phyloP scores from a whole-genome alignment of 2,113 vertebrate genomes.

The Pterocles burchelli region DNA sequence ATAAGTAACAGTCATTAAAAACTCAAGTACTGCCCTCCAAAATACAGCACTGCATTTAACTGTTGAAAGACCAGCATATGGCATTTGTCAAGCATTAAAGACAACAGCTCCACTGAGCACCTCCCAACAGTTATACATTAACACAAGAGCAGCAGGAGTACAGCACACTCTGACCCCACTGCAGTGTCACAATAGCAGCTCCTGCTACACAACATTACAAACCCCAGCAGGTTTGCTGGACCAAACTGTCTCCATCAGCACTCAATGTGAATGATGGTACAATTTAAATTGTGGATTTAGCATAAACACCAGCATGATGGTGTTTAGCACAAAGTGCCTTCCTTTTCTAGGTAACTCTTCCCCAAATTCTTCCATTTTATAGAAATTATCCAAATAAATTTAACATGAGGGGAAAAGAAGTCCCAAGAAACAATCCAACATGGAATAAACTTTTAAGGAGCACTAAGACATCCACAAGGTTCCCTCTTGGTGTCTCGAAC shows the following conservation, averaged over 20 bases:
- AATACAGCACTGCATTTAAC: background rate
- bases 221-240: background rate
- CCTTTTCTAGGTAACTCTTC: background rate
- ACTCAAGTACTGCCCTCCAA: background rate
- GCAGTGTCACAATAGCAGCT: rapidly evolving
- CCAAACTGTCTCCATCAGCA: background rate
- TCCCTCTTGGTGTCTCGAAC: background rate
- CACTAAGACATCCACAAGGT: background rate
- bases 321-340: background rate
- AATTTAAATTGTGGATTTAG: background rate
- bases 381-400: background rate
- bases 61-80: background rate
- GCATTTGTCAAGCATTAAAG: background rate
- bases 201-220: background rate
- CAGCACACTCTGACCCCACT: background rate
- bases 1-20: background rate
- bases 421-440: background rate
- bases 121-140: background rate
- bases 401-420: rapidly evolving
- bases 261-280: background rate
- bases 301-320: background rate
- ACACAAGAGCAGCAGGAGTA: background rate
- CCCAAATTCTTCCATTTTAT: background rate
- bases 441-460: background rate
- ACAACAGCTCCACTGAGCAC: background rate